These are phyloP conservation scores for Sialia sialis DNA, from an alignment of 2,113 vertebrate genomes.

Conservation along the genomic window DNA sequence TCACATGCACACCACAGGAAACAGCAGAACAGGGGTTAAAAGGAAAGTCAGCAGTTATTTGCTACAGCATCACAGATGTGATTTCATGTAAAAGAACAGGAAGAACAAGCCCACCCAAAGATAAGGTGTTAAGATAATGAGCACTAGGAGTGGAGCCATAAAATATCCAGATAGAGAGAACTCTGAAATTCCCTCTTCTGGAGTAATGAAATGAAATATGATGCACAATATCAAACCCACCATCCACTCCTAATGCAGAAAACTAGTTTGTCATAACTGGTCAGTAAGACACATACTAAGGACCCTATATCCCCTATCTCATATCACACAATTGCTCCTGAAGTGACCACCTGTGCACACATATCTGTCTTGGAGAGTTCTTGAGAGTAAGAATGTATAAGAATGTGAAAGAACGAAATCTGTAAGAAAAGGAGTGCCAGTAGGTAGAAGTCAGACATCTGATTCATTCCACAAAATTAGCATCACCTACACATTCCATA, in stretches of 20 bases:
- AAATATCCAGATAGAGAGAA: not conserved
- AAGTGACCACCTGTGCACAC: not conserved
- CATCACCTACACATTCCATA: not conserved
- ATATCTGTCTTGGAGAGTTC: not conserved
- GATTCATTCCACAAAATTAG: not conserved
- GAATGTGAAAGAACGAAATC: not conserved
- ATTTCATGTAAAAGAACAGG: not conserved
- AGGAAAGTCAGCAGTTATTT: not conserved
- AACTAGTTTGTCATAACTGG: not conserved
- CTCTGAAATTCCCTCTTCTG: not conserved
- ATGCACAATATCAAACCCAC: not conserved
- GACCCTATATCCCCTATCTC: not conserved
- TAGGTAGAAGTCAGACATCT: not conserved
- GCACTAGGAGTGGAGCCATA: not conserved
- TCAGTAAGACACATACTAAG: not conserved
- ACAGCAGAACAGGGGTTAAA: not conserved
- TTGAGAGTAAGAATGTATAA: fast-evolving
- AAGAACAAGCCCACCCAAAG: not conserved
- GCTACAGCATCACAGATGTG: not conserved
- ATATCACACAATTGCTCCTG: not conserved
- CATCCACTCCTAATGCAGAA: not conserved
- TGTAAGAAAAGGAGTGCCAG: not conserved
- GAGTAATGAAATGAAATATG: not conserved
- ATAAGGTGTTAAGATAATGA: not conserved
- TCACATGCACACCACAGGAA: fast-evolving